phyloP scores from a whole-genome alignment of 2,797 vertebrate genomes.

The Malacoraja senta region DNA sequence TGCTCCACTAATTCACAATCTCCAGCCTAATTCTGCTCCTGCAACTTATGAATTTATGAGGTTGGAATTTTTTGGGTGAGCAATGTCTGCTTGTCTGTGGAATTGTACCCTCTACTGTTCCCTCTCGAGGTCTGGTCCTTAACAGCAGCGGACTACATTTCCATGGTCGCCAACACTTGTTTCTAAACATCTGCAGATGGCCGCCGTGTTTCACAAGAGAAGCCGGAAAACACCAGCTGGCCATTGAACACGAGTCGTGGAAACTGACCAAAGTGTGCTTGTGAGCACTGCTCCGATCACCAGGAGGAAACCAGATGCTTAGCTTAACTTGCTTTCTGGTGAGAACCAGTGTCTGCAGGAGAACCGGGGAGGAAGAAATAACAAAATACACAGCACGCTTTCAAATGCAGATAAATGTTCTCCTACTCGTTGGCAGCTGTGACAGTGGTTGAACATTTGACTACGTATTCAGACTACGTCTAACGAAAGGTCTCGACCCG shows the following conservation, averaged over 20 bases:
- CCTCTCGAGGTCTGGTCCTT: no score
- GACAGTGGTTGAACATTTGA: background rate
- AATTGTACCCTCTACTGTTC: background rate
- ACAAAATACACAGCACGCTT: background rate
- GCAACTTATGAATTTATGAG: background rate
- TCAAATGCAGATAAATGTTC: background rate
- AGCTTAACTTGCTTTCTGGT: background rate
- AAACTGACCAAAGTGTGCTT: no score
- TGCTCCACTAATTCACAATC: background rate
- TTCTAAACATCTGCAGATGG: no score
- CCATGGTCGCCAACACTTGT: no score
- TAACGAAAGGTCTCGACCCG: no score
- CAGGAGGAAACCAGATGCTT: no score
- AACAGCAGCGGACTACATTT: no score
- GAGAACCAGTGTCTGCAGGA: background rate
- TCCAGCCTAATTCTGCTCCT: no score
- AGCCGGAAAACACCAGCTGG: no score
- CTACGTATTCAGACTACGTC: background rate
- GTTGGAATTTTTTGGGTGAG: background rate
- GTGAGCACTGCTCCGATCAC: no score
- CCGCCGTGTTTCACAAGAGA: no score
- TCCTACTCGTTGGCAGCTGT: background rate
- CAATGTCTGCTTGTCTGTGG: background rate
- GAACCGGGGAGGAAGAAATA: background rate
- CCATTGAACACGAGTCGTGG: no score